These are phyloP conservation scores for Lobophora halterata DNA, from an alignment of 2,888 invertebrate species.

Conservation along the genomic window DNA sequence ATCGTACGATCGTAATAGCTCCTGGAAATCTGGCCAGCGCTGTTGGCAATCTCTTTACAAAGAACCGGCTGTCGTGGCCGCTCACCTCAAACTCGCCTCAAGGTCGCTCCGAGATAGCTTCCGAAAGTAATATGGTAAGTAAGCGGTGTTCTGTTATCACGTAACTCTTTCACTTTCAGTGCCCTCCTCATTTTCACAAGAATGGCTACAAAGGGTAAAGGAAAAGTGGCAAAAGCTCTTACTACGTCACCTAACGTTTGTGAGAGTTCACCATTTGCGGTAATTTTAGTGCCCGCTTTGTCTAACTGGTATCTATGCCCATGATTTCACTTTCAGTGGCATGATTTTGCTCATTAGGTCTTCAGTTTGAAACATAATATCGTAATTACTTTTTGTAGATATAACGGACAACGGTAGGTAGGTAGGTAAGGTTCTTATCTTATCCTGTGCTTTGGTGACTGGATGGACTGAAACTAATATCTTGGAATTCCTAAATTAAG, in stretches of 20 bases:
- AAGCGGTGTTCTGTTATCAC: background rate
- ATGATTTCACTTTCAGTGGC: background rate
- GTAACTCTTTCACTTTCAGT: conserved; percentile 13
- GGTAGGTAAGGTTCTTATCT: too few species aligned
- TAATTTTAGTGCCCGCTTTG: conserved; percentile 5
- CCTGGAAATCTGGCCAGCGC: conserved; percentile 10
- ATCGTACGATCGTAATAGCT: conserved; percentile 26
- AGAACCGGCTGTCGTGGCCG: conserved; percentile 13
- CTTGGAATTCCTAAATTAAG: too few species aligned
- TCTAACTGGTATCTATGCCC: conserved; percentile 1
- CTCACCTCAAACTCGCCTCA: conserved; percentile 17
- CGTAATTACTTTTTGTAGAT: too few species aligned
- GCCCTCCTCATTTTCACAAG: conserved; percentile 16
- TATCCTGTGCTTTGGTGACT: too few species aligned
- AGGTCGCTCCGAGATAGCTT: background rate
- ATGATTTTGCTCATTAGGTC: too few species aligned
- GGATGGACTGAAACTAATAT: too few species aligned
- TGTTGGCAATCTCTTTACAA: conserved; percentile 20
- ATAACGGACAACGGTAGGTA: too few species aligned
- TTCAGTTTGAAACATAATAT: too few species aligned
- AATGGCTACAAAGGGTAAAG: conserved; percentile 10
- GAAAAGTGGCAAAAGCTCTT: conserved; percentile 12
- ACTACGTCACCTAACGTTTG: background rate
- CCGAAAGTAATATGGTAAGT: conserved; percentile 13
- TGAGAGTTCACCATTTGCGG: conserved; percentile 7